Conservation (phyloP, 1,140 invertebrate species). For the Temnothorax nylanderi region DNA sequence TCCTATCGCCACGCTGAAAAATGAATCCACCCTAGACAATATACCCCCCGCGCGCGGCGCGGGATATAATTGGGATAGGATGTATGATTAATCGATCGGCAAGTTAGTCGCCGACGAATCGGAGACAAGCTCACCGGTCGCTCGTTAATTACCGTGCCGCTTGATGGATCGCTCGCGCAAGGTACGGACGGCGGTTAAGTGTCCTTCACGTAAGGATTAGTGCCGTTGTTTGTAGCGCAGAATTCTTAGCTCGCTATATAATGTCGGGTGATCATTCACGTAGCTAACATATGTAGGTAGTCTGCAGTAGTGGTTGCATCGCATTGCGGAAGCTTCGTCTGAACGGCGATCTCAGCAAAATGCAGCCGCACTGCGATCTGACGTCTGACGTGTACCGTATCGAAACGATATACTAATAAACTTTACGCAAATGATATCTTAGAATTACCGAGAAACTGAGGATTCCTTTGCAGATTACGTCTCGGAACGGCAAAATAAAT, state of each 20-base stretch:
- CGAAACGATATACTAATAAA: background rate
- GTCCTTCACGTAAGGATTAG: constrained; percentile 18
- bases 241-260: constrained; percentile 10
- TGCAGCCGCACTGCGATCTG: background rate
- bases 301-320: background rate
- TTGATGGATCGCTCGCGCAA: constrained; percentile 60
- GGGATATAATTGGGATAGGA: constrained; percentile 56
- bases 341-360: background rate
- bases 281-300: background rate
- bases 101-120: constrained; percentile 50
- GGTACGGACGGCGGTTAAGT: constrained; percentile 37
- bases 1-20: constrained; percentile 11
- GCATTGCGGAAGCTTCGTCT: background rate
- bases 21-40: constrained; percentile 37
- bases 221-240: background rate
- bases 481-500: background rate
- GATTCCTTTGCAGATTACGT: background rate
- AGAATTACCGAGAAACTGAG: background rate
- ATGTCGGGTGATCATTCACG: background rate
- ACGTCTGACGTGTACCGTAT: background rate
- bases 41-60: background rate
- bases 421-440: background rate
- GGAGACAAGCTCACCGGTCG: constrained; percentile 58
- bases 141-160: constrained; percentile 65
- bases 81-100: constrained; percentile 68